phyloP scores from a whole-genome alignment of 2,797 vertebrate species.

The Anabacerthia variegaticeps region DNA sequence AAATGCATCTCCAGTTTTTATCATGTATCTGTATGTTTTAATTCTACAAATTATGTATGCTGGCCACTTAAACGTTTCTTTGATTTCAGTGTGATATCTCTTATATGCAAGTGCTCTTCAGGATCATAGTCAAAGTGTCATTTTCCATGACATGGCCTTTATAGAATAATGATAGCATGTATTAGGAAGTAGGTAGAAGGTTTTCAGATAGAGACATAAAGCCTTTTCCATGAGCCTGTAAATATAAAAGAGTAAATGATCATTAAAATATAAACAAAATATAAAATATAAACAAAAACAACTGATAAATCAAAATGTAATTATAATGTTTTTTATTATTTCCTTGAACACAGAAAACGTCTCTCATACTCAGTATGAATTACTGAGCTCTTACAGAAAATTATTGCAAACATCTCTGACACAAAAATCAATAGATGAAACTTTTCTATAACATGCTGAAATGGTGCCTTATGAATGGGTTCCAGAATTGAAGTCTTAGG shows the following conservation, averaged over 20 bases:
- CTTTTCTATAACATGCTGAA: background rate
- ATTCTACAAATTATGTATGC: background rate
- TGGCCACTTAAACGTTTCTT: background rate
- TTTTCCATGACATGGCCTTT: background rate
- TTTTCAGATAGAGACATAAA: background rate
- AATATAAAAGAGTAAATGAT: background rate
- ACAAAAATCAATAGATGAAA: background rate
- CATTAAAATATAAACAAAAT: background rate
- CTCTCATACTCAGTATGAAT: background rate
- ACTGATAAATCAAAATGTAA: background rate
- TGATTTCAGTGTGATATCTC: background rate
- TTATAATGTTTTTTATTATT: background rate
- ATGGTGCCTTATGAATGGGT: background rate
- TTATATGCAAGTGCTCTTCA: background rate
- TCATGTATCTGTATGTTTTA: background rate
- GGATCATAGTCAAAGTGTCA: background rate
- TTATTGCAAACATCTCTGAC: background rate
- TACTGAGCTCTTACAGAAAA: background rate
- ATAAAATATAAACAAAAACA: background rate
- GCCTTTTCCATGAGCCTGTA: background rate
- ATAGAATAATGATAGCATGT: background rate
- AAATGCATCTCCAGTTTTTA: background rate
- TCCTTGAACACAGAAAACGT: background rate
- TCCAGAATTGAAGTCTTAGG: background rate
- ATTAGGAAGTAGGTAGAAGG: background rate